A percentile compares a stretch with the other conserved stretches of the same genome.
Evolutionary conservation across 2,888 invertebrate genomes (phyloP).

Genomic region (Drosophila rubida): DNA sequence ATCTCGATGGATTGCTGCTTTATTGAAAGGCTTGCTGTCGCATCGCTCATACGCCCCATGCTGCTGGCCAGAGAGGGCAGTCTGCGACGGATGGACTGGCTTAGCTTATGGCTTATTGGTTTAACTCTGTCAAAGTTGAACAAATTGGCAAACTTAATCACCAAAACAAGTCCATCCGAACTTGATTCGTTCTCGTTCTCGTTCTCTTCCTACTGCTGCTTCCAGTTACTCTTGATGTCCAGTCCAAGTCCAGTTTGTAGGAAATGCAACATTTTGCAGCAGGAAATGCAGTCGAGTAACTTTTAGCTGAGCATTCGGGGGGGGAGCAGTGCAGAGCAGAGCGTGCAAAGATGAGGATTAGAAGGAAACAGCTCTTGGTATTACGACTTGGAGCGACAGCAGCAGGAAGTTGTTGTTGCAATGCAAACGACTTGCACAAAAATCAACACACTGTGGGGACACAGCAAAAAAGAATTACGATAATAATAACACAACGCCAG

Average conservation of each 20-base stretch:
- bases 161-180: conserved; percentile 47
- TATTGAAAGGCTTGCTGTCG: neutral
- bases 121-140: conserved; percentile 32
- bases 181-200: conserved; percentile 22
- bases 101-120: conserved; percentile 33
- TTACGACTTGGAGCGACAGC: conserved; percentile 20
- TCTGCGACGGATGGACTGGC: conserved; percentile 22
- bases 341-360: neutral
- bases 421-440: conserved; percentile 60
- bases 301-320: conserved; percentile 29
- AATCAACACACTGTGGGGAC: conserved; percentile 9
- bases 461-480: conserved; percentile 47
- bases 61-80: neutral
- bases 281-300: conserved; percentile 67
- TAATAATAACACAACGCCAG: conserved; percentile 25
- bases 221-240: conserved; percentile 38
- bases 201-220: conserved; percentile 1
- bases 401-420: conserved; percentile 58
- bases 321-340: neutral
- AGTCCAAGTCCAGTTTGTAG: conserved; percentile 49
- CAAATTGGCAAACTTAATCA: conserved; percentile 60
- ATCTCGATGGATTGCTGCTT: conserved; percentile 31
- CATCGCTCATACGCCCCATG: conserved; percentile 14
- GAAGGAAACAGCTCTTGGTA: conserved; percentile 3
- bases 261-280: conserved; percentile 70